Evolutionary conservation across 37 sponge, comb jelly and placozoan species (phyloP).

Genomic region (Amphimedon queenslandica): DNA sequence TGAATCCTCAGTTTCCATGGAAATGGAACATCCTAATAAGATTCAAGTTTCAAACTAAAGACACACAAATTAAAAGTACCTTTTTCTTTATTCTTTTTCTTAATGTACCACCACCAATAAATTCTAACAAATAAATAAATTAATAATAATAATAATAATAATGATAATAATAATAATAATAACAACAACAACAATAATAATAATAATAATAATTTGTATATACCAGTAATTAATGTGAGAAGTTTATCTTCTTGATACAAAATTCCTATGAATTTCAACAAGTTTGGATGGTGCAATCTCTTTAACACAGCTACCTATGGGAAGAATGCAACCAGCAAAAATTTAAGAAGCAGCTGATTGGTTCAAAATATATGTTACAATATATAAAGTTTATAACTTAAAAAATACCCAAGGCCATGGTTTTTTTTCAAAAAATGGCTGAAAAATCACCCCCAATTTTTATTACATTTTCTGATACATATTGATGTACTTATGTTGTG

Average conservation of each 20-base stretch:
- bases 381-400: background rate
- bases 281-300: slow-evolving; percentile 69
- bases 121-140: slow-evolving; percentile 39
- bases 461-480: too few species aligned
- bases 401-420: too few species aligned
- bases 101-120: slow-evolving; percentile 82
- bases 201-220: too few species aligned
- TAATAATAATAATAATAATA: too few species aligned
- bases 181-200: too few species aligned
- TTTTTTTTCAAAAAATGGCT: too few species aligned
- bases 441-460: too few species aligned
- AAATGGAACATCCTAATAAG: slow-evolving; percentile 39
- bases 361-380: background rate
- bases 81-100: slow-evolving; percentile 54
- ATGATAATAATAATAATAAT: too few species aligned
- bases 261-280: slow-evolving; percentile 81
- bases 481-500: too few species aligned
- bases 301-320: too few species aligned
- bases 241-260: slow-evolving; percentile 56
- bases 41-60: background rate
- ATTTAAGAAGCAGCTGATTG: too few species aligned
- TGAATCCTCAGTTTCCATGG: slow-evolving; percentile 52
- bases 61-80: background rate
- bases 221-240: slow-evolving; percentile 72
- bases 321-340: too few species aligned